Conservation (phyloP, 2,888 invertebrate genomes). For the Caenorhabditis uteleia region DNA sequence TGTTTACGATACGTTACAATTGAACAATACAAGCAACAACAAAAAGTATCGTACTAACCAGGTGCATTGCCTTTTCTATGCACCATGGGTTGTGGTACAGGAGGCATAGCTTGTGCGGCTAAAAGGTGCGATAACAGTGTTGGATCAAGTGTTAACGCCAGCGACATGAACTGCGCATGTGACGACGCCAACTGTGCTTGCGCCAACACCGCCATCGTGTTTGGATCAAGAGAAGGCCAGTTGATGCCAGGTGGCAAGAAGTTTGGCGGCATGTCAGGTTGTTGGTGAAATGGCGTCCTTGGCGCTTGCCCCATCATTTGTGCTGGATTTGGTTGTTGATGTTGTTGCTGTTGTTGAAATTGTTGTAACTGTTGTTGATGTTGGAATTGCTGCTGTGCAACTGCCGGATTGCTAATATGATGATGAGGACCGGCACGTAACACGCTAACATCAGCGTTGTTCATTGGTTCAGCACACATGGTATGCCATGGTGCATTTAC, state of each 20-base stretch:
- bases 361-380: constrained; percentile 5
- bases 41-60: too few relatives aligned
- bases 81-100: constrained; percentile 33
- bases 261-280: neutral
- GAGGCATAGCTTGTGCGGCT: constrained; percentile 35
- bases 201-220: constrained; percentile 32
- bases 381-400: neutral
- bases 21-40: too few relatives aligned
- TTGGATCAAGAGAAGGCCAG: constrained; percentile 33
- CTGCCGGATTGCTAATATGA: neutral
- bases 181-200: constrained; percentile 38
- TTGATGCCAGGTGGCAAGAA: constrained; percentile 15
- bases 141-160: constrained; percentile 45
- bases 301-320: neutral
- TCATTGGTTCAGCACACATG: constrained; percentile 18
- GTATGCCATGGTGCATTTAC: constrained; percentile 26
- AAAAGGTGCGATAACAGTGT: constrained; percentile 43
- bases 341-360: constrained; percentile 11
- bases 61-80: constrained; percentile 36
- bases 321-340: constrained; percentile 6
- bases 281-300: neutral
- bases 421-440: constrained; percentile 1
- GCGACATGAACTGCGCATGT: constrained; percentile 35
- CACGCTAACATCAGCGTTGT: constrained; percentile 5
- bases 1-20: too few relatives aligned